phyloP scores from a whole-genome alignment of 2,113 vertebrate genomes.

The Eptesicus fuscus region DNA sequence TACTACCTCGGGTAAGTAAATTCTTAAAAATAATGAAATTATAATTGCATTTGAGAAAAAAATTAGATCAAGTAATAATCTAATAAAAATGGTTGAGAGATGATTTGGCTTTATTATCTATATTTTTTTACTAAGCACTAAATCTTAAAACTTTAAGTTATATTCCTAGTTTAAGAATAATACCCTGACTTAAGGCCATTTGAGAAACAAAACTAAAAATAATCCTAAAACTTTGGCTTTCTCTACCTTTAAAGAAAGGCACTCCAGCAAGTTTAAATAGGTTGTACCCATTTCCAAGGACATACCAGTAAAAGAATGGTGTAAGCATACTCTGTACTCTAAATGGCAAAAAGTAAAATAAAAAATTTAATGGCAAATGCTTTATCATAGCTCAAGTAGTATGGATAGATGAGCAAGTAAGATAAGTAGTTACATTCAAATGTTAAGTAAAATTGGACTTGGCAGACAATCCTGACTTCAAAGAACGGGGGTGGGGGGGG shows the following conservation, averaged over 20 bases:
- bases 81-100: background rate
- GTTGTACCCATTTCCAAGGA: conserved; percentile 29
- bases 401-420: background rate
- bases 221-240: background rate
- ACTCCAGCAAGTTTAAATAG: conserved; percentile 15
- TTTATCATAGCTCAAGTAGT: background rate
- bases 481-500: background rate
- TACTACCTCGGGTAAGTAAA: background rate
- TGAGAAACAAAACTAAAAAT: conserved; percentile 36
- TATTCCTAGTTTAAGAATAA: background rate
- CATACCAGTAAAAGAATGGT: background rate
- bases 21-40: background rate
- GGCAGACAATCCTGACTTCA: background rate
- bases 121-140: background rate
- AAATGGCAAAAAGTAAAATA: background rate
- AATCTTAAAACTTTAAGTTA: background rate
- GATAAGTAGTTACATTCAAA: background rate
- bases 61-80: background rate
- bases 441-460: conserved; percentile 1
- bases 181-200: background rate
- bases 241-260: conserved; percentile 11
- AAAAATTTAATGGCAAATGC: background rate
- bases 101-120: background rate
- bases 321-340: background rate
- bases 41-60: background rate